Evolutionary conservation across 2,113 vertebrate species (phyloP).

Genomic region (Ploceus nigricollis): DNA sequence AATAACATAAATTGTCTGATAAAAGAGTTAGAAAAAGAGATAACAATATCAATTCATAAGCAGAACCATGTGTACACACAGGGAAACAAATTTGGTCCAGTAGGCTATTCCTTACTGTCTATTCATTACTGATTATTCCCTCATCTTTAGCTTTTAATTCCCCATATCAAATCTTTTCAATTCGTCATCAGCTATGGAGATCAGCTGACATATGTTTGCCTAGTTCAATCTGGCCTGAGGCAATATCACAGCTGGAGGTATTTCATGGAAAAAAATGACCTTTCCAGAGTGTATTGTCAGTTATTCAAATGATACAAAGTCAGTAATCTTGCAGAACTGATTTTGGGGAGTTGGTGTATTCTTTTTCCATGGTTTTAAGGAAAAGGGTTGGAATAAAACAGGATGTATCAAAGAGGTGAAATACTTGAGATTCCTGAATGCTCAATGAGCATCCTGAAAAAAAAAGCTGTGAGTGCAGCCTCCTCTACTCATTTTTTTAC

Average conservation of each 20-base stretch:
- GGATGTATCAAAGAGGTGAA: not conserved
- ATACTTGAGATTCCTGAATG: not conserved
- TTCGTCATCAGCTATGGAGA: not conserved
- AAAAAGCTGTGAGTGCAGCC: not conserved
- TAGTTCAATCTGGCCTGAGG: not conserved
- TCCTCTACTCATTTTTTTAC: not conserved
- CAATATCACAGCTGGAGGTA: not conserved
- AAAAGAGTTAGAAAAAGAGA: slow-evolving; percentile 4
- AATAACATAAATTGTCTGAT: not conserved
- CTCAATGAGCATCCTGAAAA: not conserved
- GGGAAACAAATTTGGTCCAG: not conserved
- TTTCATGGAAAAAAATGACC: slow-evolving; percentile 6
- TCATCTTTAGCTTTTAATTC: slow-evolving; percentile 40
- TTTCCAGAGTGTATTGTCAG: not conserved
- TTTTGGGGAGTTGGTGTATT: not conserved
- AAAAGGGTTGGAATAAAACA: not conserved
- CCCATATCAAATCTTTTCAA: not conserved
- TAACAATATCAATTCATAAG: not conserved
- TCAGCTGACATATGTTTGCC: not conserved
- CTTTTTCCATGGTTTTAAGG: not conserved
- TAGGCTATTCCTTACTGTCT: not conserved
- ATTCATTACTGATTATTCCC: not conserved
- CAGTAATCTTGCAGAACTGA: not conserved
- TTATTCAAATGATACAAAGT: not conserved
- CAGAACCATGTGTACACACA: not conserved